Evolutionary conservation across 2,113 vertebrate species (phyloP).

Genomic region (Ophiodon elongatus): DNA sequence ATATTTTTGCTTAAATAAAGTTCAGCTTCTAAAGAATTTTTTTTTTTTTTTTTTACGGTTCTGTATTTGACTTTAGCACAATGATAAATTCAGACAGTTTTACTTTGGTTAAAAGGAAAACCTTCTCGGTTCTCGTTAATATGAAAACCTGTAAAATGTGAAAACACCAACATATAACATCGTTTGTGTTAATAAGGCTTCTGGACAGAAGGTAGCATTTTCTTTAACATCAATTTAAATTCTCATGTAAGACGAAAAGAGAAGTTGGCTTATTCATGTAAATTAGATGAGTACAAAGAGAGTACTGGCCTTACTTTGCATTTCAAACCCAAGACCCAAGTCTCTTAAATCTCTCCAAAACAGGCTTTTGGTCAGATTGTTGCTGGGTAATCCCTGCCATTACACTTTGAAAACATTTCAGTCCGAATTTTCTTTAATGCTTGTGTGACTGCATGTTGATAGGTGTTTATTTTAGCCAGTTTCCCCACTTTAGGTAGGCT

Average conservation of each 20-base stretch:
- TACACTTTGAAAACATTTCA: background rate
- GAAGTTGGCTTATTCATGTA: background rate
- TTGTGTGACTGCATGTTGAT: background rate
- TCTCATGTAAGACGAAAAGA: background rate
- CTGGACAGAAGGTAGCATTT: background rate
- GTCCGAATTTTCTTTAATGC: background rate
- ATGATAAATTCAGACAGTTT: background rate
- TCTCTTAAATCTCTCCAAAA: background rate
- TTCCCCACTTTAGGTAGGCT: too few species aligned
- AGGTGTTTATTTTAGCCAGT: background rate
- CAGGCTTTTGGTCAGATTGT: background rate
- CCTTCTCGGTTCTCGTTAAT: background rate
- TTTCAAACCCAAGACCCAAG: background rate
- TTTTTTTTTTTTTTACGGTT: background rate
- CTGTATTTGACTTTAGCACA: background rate
- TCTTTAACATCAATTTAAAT: background rate
- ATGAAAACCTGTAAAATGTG: background rate
- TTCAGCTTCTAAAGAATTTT: conserved; percentile 27
- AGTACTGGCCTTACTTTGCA: background rate
- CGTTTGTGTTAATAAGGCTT: background rate
- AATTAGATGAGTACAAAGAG: background rate
- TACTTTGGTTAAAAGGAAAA: background rate
- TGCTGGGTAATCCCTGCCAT: background rate
- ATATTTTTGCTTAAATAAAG: conserved; percentile 87
- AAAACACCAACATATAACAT: background rate